Evolutionary conservation across 2,113 vertebrate genomes (phyloP).

Genomic region (Lasiurus cinereus): DNA sequence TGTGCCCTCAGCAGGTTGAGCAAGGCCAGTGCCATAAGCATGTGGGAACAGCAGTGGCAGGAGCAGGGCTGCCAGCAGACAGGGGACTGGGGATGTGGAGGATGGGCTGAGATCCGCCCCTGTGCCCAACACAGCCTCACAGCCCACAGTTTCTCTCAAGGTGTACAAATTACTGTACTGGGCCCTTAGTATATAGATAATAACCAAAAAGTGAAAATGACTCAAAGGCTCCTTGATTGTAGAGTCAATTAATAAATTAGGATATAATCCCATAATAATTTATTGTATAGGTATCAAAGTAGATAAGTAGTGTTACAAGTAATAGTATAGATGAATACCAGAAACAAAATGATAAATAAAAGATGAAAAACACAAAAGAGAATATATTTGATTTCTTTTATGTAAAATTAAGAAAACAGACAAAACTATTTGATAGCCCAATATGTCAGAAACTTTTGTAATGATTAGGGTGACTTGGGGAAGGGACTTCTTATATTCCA

Average conservation of each 20-base stretch:
- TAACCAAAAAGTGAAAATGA: neutral
- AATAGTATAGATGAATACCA: neutral
- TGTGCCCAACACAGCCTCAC: no score
- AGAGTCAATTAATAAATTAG: neutral
- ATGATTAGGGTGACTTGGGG: neutral
- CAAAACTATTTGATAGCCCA: rapidly evolving
- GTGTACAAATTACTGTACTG: no score
- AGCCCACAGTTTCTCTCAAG: no score
- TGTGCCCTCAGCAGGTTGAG: no score
- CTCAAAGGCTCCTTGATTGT: neutral
- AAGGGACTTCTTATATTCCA: neutral
- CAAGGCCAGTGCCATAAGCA: no score
- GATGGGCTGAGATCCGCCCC: no score
- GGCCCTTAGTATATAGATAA: neutral
- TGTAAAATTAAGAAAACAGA: neutral
- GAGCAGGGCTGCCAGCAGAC: no score
- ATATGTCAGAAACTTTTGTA: neutral
- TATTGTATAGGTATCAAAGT: neutral
- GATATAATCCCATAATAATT: neutral
- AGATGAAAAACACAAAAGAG: no score
- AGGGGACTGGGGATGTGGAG: no score
- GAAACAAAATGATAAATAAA: neutral
- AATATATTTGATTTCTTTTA: neutral
- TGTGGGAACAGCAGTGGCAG: no score
- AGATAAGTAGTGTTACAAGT: neutral